A percentile compares a stretch with the other conserved stretches of the same genome.
Evolutionary conservation across 2,113 vertebrate genomes (phyloP).

Genomic region (zebrafish (Danio rerio)): GRCz12tu NC_133189.1:35792001-35792500

Average conservation of each 20-base stretch:
- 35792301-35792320: constrained; percentile 34
- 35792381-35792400: constrained; percentile 29
- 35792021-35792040: too few species aligned
- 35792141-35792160: too few species aligned
- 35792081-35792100: too few species aligned
- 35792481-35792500: not conserved
- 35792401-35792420: constrained; percentile 23
- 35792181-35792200: not conserved
- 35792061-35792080: too few species aligned
- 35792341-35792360: constrained; percentile 10
- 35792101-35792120: too few species aligned
- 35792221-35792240: not conserved
- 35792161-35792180: too few species aligned
- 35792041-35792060: too few species aligned
- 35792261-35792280: constrained; percentile 28
- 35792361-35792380: not conserved
- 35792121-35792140: too few species aligned
- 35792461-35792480: not conserved
- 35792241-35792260: constrained; percentile 16
- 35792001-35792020: too few species aligned
- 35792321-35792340: constrained; percentile 12
- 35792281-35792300: constrained; percentile 25
- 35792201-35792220: constrained; percentile 15
- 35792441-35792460: constrained; percentile 16
- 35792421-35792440: constrained; percentile 28